phyloP scores from a whole-genome alignment of 64 coral and sea anemone genomes.

The Montipora efflorescens region DNA sequence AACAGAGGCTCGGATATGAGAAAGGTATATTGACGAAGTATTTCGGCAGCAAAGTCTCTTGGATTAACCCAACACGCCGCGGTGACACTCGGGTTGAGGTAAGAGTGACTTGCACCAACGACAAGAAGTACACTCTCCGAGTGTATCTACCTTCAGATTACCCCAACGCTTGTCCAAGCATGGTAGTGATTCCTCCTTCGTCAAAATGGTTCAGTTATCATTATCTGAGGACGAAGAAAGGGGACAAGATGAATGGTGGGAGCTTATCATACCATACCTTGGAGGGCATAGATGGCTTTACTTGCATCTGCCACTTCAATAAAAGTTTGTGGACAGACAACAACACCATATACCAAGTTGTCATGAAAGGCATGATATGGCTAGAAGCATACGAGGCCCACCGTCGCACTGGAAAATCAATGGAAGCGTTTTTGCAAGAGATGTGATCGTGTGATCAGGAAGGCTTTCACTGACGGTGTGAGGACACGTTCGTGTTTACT shows the following conservation, averaged over 20 bases:
- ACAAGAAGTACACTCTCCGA: slow-evolving; percentile 62
- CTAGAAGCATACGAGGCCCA: slow-evolving; percentile 64
- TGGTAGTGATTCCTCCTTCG: slow-evolving; percentile 50
- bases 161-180: slow-evolving; percentile 62
- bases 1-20: slow-evolving; percentile 66
- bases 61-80: slow-evolving; percentile 65
- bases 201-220: not conserved
- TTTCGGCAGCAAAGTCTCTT: slow-evolving; percentile 68
- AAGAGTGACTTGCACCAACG: slow-evolving; percentile 30
- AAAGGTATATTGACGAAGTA: slow-evolving; percentile 64
- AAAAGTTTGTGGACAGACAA: not conserved
- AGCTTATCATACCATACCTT: not conserved
- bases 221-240: not conserved
- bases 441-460: not conserved
- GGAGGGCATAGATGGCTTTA: not conserved
- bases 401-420: slow-evolving; percentile 36
- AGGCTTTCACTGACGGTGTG: no score
- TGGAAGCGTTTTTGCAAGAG: slow-evolving; percentile 64
- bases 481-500: not conserved
- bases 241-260: not conserved
- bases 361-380: slow-evolving; percentile 66
- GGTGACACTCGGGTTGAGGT: slow-evolving; percentile 47
- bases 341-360: slow-evolving; percentile 53
- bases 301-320: slow-evolving; percentile 39
- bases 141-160: slow-evolving; percentile 68